Base-by-base conservation (phyloP, 2,888 invertebrate genomes). In the Drosophila affinis region DNA sequence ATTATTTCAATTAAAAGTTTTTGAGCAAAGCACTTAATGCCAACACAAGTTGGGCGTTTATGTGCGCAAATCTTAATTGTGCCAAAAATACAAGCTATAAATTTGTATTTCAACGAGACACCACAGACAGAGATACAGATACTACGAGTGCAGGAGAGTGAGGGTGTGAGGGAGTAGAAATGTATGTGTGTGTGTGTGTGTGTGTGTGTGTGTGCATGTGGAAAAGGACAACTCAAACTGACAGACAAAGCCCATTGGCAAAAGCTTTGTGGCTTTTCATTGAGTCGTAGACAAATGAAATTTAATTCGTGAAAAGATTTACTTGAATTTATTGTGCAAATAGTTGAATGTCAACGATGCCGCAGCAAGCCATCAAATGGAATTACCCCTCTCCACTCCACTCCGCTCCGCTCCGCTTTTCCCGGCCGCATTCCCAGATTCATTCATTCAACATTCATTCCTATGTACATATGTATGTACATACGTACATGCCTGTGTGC, bases 1-100 rank as follows among this genome's bases (percentile, higher is more conserved):
- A 83, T 83, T 87, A 87, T 83, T 83, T 87, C 83, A 87, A 83
- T 83, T 87, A 87, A 81, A 83, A 83, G 85, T 83, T 83, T 82
- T 47, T 53, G 29, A 73, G 75, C 64, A 73, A 74, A 81, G 77
- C 79, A 77, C 83, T 79, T 81, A 87, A 87, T 79, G 85, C 76
- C 85, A 81, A 70, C 86, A 79, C 85, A 87, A 81, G 75, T 81
- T 81, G 72, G 67, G 77, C 81, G 77, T 78, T 83, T 87, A 87
- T 87, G 75, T 78, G 81, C 75, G 61, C 62, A 84, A 81, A 75
- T 76, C 77, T 76, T 85, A 87, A 85, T 85, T 84, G 87, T 85
- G 65, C 67, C 75, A 69, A 68, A 79, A 87, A 81, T 81, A 75
- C 77, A 49, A 76, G 69, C 68, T 65, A 87, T 70, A 72, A 76